These are phyloP conservation scores for Drosophila falleni DNA, from an alignment of 2,888 invertebrate genomes.

Conservation along the genomic window DNA sequence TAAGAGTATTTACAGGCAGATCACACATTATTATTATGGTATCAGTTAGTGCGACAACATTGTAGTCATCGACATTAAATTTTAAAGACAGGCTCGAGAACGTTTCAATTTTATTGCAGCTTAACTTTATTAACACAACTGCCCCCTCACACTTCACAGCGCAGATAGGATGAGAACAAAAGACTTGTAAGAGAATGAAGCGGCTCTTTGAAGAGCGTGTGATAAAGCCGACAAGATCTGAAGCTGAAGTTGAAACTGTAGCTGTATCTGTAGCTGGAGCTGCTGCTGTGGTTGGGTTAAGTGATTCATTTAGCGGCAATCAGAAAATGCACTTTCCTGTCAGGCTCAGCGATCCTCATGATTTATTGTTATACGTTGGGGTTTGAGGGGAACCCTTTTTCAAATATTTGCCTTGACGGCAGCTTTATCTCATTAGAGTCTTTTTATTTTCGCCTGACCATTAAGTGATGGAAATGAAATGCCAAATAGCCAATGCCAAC, in stretches of 20 bases:
- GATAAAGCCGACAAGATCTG: conserved; percentile 70
- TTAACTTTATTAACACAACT: conserved; percentile 75
- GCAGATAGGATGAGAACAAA: conserved; percentile 45
- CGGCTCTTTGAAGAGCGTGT: conserved; percentile 78
- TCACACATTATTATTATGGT: conserved; percentile 41
- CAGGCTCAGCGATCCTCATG: conserved; percentile 61
- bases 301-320: conserved; percentile 81
- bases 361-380: conserved; percentile 61
- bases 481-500: conserved; percentile 54
- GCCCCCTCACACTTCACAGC: neutral
- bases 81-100: conserved; percentile 41
- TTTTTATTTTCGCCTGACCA: conserved; percentile 31
- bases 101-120: conserved; percentile 81
- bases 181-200: conserved; percentile 36
- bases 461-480: conserved; percentile 62
- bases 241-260: no score
- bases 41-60: conserved; percentile 51
- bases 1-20: conserved; percentile 21
- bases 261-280: conserved; percentile 17
- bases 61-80: conserved; percentile 44
- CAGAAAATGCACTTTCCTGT: conserved; percentile 77
- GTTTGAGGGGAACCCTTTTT: conserved; percentile 40
- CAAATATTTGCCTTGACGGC: conserved; percentile 66
- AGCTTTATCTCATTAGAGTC: conserved; percentile 75
- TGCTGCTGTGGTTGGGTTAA: conserved; percentile 62